Percentiles rank a stretch among this genome's conserved stretches.
These are phyloP conservation scores for Pipa parva DNA, from an alignment of 2,113 vertebrate species.

Conservation along the genomic window DNA sequence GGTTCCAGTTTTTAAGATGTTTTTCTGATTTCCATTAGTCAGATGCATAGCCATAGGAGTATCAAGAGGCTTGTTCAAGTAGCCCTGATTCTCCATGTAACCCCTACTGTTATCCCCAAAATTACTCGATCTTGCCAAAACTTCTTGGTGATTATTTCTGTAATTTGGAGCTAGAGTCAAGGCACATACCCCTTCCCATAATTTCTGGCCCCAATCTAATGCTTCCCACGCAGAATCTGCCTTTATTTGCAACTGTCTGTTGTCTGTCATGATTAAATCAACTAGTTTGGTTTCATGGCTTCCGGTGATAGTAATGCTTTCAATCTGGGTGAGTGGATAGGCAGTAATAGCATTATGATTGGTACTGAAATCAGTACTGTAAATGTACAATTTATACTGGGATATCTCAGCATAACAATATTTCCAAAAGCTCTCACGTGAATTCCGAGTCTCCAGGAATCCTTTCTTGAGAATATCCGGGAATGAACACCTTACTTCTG, in stretches of 20 bases:
- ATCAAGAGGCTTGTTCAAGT: slow-evolving; percentile 62
- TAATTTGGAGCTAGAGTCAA: slow-evolving; percentile 58
- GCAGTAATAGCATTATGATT: slow-evolving; percentile 77
- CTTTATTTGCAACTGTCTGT: slow-evolving; percentile 80
- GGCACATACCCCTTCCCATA: slow-evolving; percentile 80
- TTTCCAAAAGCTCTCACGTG: slow-evolving; percentile 79
- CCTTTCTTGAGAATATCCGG: slow-evolving; percentile 86
- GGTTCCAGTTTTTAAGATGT: slow-evolving; percentile 80
- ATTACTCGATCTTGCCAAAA: slow-evolving; percentile 52
- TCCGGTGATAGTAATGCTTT: slow-evolving; percentile 74
- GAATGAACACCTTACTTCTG: slow-evolving; percentile 74
- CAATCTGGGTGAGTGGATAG: slow-evolving; percentile 83
- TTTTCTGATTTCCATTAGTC: slow-evolving; percentile 67
- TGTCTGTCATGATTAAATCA: slow-evolving; percentile 81
- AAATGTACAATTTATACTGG: slow-evolving; percentile 79
- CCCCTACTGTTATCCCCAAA: slow-evolving; percentile 44
- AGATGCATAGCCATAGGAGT: slow-evolving; percentile 21
- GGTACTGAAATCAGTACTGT: slow-evolving; percentile 81
- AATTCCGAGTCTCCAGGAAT: slow-evolving; percentile 80
- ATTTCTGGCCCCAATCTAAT: slow-evolving; percentile 82
- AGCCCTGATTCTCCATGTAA: slow-evolving; percentile 48
- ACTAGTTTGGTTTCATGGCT: slow-evolving; percentile 77
- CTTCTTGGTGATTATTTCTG: slow-evolving; percentile 49
- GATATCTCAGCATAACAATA: slow-evolving; percentile 86
- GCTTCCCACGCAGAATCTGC: slow-evolving; percentile 84